Conservation (phyloP, 1,140 invertebrate genomes). For the Subanguina moxae region DNA sequence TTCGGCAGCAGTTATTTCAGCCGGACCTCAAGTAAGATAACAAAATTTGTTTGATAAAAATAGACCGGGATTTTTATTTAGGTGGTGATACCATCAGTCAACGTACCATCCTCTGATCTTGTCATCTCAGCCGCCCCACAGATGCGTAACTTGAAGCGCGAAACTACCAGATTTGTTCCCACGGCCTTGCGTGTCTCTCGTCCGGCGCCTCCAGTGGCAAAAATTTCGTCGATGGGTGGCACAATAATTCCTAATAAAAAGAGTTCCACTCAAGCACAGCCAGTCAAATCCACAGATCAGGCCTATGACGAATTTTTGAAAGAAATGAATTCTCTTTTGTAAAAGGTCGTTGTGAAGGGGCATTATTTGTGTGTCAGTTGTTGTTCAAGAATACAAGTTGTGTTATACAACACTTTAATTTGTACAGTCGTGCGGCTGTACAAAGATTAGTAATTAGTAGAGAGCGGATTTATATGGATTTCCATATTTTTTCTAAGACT, state of each 20-base stretch:
- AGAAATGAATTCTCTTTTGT: slow-evolving; percentile 22
- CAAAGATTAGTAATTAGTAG: too few species aligned
- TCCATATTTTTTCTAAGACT: too few species aligned
- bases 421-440: too few species aligned
- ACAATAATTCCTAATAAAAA: background rate
- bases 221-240: background rate
- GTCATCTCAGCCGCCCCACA: slow-evolving; percentile 26
- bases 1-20: slow-evolving; percentile 6
- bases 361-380: too few species aligned
- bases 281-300: slow-evolving; percentile 17
- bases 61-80: background rate
- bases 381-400: too few species aligned
- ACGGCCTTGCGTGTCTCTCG: slow-evolving; percentile 22
- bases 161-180: slow-evolving; percentile 30
- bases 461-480: too few species aligned
- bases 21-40: slow-evolving; percentile 3
- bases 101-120: background rate
- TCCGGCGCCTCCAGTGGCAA: background rate
- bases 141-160: slow-evolving; percentile 27
- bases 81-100: slow-evolving; percentile 15
- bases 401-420: too few species aligned
- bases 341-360: background rate
- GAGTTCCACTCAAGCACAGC: background rate
- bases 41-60: background rate
- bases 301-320: slow-evolving; percentile 28